A percentile compares a stretch with the other conserved stretches of the same genome.
Evolutionary conservation across 1,140 invertebrate genomes (phyloP).

Genomic region (Drosophila leontia): DNA sequence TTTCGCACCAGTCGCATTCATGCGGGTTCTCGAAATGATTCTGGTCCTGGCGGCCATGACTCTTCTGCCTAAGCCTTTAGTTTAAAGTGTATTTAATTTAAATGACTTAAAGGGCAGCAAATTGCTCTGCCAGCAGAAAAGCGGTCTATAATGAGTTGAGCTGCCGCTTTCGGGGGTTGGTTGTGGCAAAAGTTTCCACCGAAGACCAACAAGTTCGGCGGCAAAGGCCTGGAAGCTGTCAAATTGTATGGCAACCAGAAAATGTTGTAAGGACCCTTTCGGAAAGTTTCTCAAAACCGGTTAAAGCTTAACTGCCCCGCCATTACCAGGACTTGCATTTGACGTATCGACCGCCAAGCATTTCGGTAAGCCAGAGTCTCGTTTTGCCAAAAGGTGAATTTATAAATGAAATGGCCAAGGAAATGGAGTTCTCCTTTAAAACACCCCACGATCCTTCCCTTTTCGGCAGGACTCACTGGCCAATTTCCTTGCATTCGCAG

Average conservation of each 20-base stretch:
- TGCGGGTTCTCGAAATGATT: constrained; percentile 40
- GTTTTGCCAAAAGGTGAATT: constrained; percentile 30
- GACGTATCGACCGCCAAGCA: constrained; percentile 29
- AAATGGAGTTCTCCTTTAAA: constrained; percentile 31
- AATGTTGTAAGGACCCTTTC: constrained; percentile 15
- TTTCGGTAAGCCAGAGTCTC: constrained; percentile 1
- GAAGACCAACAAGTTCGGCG: constrained; percentile 55
- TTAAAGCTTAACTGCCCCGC: constrained; percentile 33
- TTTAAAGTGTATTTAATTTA: constrained; percentile 81
- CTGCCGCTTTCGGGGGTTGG: constrained; percentile 19
- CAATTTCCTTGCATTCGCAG: constrained; percentile 51
- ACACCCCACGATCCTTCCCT: background rate
- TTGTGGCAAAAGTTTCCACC: constrained; percentile 28
- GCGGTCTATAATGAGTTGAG: constrained; percentile 41
- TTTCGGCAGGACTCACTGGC: constrained; percentile 21
- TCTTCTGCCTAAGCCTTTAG: constrained; percentile 44
- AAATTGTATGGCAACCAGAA: constrained; percentile 44
- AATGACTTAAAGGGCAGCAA: constrained; percentile 70
- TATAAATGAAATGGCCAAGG: constrained; percentile 16
- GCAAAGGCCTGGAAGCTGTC: constrained; percentile 34
- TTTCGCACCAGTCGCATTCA: constrained; percentile 53
- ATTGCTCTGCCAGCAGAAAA: constrained; percentile 13
- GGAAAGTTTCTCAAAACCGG: constrained; percentile 37
- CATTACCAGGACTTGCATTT: constrained; percentile 27
- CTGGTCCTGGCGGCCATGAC: constrained; percentile 40